A percentile compares a stretch with the other conserved stretches of the same genome.
These are phyloP conservation scores for Mycalesis mineus DNA, from an alignment of 2,888 invertebrate genomes.

Conservation along the genomic window DNA sequence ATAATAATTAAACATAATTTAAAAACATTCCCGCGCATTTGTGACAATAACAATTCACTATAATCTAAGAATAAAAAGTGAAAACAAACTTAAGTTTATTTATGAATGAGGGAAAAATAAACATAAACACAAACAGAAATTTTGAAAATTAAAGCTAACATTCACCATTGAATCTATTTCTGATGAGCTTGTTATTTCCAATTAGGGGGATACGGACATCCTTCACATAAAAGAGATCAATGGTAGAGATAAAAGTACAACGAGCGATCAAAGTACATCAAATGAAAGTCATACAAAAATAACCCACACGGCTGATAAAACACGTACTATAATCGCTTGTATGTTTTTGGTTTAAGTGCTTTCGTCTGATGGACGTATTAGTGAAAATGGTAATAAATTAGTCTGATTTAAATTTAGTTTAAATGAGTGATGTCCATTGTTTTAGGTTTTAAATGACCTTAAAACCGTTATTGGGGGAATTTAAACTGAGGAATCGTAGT, in stretches of 20 bases:
- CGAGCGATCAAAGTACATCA: not conserved
- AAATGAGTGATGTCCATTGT: constrained; percentile 9
- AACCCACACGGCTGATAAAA: not conserved
- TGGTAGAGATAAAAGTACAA: constrained; percentile 18
- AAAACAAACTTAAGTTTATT: no score
- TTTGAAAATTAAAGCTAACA: not conserved
- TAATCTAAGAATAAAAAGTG: no score
- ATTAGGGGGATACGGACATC: constrained; percentile 24
- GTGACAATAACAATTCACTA: no score
- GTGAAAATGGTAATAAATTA: constrained; percentile 19
- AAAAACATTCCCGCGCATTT: no score
- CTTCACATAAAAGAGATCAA: constrained; percentile 24
- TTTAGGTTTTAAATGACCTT: not conserved
- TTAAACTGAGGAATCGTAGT: no score
- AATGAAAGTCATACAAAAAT: constrained; percentile 1
- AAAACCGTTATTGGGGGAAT: not conserved
- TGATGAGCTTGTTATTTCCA: constrained; percentile 14
- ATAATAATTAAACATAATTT: no score
- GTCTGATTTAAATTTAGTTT: constrained; percentile 13
- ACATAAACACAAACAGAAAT: not conserved
- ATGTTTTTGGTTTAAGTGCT: not conserved
- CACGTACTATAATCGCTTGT: constrained; percentile 1
- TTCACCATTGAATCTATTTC: constrained; percentile 11
- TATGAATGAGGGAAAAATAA: not conserved
- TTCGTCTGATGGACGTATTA: constrained; percentile 17